Evolutionary conservation across 53 echinoderm and acorn worm species (phyloP).

Genomic region (Astropecten irregularis): DNA sequence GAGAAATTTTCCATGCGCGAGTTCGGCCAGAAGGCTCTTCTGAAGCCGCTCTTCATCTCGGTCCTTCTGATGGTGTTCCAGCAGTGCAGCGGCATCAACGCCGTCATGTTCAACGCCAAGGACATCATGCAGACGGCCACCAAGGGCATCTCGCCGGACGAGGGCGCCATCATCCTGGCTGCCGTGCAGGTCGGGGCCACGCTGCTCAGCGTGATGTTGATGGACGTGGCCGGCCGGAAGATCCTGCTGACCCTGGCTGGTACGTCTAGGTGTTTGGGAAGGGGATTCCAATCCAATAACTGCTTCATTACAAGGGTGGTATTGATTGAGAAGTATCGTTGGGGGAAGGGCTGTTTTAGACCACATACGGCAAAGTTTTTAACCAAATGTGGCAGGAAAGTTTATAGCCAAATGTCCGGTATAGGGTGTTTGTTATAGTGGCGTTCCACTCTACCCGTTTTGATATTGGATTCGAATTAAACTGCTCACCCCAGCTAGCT

Average conservation of each 20-base stretch:
- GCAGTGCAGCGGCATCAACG: slow-evolving; percentile 97
- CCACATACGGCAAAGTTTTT: too few species aligned
- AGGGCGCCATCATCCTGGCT: slow-evolving; percentile 73
- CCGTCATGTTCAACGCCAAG: slow-evolving; percentile 96
- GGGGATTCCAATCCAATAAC: too few species aligned
- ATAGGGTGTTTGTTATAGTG: too few species aligned
- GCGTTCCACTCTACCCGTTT: too few species aligned
- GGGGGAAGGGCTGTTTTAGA: too few species aligned
- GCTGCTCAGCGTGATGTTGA: slow-evolving; percentile 66
- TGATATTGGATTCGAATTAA: too few species aligned
- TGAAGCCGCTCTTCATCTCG: slow-evolving; percentile 78
- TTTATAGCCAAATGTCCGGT: too few species aligned
- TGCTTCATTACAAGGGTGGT: too few species aligned
- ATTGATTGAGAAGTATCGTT: too few species aligned
- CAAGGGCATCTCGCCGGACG: slow-evolving; percentile 59
- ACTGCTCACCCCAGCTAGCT: too few species aligned
- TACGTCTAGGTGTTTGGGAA: too few species aligned
- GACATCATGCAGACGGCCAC: slow-evolving; percentile 78
- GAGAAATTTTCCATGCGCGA: slow-evolving; percentile 73
- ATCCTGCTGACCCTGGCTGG: slow-evolving; percentile 78
- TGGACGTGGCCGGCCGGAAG: slow-evolving; percentile 91
- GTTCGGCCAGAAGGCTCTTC: slow-evolving; percentile 63
- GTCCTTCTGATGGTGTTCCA: slow-evolving; percentile 91
- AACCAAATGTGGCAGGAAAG: too few species aligned
- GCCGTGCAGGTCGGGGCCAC: slow-evolving; percentile 85